These are phyloP conservation scores for Hemicrepidius hirtus DNA, from an alignment of 2,888 invertebrate genomes.

Conservation along the genomic window DNA sequence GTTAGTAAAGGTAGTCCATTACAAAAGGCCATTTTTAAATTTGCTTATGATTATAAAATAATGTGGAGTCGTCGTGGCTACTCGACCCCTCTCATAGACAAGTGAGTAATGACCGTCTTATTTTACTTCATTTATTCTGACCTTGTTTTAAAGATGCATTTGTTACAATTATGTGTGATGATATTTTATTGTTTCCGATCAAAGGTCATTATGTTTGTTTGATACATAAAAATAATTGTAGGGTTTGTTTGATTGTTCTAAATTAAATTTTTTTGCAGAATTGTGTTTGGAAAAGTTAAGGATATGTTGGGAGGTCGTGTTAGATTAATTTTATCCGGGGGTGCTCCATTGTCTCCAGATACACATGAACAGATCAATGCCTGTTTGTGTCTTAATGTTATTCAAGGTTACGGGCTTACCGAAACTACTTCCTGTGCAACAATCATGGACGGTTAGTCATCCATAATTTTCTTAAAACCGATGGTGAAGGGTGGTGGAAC, in stretches of 20 bases:
- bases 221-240: too few species aligned
- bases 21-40: slow-evolving; percentile 91
- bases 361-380: slow-evolving; percentile 95
- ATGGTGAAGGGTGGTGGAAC: too few species aligned
- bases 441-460: slow-evolving; percentile 84
- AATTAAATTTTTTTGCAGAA: slow-evolving; percentile 66
- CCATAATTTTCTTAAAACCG: too few species aligned
- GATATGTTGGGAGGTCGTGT: slow-evolving; percentile 90
- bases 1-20: slow-evolving; percentile 88
- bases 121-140: slow-evolving; percentile 39
- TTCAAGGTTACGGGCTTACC: slow-evolving; percentile 97
- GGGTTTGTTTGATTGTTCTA: neutral
- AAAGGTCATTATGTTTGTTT: slow-evolving; percentile 17
- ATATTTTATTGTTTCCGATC: slow-evolving; percentile 44
- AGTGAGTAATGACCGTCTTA: slow-evolving; percentile 67
- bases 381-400: slow-evolving; percentile 92
- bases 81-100: slow-evolving; percentile 85
- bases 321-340: slow-evolving; percentile 92
- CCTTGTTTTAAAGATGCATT: slow-evolving; percentile 45
- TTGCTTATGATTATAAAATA: slow-evolving; percentile 95
- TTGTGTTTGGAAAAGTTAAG: slow-evolving; percentile 75
- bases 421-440: slow-evolving; percentile 97
- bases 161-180: slow-evolving; percentile 33
- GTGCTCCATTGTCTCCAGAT: slow-evolving; percentile 96
- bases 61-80: slow-evolving; percentile 90